Evolutionary conservation across 2,888 invertebrate species (phyloP).

Genomic region (Melanargia galathea): DNA sequence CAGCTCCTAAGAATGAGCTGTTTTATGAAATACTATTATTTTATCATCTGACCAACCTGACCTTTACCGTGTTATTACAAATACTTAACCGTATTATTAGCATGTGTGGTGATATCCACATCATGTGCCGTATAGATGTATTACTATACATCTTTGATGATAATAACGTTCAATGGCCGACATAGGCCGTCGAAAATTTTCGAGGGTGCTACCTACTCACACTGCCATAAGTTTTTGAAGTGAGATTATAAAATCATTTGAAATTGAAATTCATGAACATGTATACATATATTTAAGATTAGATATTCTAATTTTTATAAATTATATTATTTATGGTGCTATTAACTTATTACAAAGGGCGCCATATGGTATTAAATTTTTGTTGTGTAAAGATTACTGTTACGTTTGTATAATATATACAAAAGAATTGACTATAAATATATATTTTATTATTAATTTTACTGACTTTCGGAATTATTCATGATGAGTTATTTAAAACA

Average conservation of each 20-base stretch:
- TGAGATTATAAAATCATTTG: conserved; percentile 63
- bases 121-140: no score
- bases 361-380: conserved; percentile 16
- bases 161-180: no score
- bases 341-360: not conserved
- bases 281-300: not conserved
- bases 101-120: no score
- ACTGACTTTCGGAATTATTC: not conserved
- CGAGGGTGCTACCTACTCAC: not conserved
- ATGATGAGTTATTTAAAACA: not conserved
- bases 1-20: no score
- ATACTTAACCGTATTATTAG: no score
- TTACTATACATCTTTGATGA: no score
- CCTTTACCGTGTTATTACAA: no score
- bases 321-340: no score
- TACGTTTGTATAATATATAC: conserved; percentile 23
- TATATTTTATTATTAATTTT: conserved; percentile 27
- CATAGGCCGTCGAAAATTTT: no score
- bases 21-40: no score
- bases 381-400: conserved; percentile 23
- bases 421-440: conserved; percentile 41
- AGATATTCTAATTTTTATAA: not conserved
- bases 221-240: conserved; percentile 36
- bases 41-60: no score
- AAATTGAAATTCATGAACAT: not conserved